A percentile compares a stretch with the other conserved stretches of the same genome.
These are phyloP conservation scores for Phataginus tetradactyla DNA, from an alignment of 2,797 vertebrate genomes.

Conservation along the genomic window DNA sequence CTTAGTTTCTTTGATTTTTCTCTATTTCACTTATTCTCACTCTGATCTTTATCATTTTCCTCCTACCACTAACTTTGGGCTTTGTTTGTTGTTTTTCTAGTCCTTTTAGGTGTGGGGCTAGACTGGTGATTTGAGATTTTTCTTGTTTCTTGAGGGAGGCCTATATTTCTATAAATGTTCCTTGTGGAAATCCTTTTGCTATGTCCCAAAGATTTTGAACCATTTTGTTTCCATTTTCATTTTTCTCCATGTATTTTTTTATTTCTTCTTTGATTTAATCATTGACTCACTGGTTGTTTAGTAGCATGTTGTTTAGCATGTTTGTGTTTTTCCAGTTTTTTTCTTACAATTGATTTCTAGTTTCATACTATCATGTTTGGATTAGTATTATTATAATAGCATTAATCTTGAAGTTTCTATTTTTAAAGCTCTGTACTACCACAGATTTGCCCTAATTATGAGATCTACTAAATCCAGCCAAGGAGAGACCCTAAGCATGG, in stretches of 20 bases:
- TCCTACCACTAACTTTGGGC: not conserved
- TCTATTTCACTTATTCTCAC: not conserved
- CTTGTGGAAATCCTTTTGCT: not conserved
- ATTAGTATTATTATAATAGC: not conserved
- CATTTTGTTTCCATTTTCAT: not conserved
- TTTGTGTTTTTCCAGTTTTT: not conserved
- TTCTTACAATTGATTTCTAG: not conserved
- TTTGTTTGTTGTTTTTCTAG: not conserved
- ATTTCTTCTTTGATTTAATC: not conserved
- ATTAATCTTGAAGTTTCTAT: not conserved
- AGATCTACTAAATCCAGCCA: not conserved
- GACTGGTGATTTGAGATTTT: not conserved
- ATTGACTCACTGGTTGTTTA: not conserved
- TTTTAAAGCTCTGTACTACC: not conserved
- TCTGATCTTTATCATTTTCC: not conserved
- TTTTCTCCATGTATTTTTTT: not conserved
- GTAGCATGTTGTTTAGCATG: not conserved
- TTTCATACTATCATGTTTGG: not conserved
- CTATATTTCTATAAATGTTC: not conserved
- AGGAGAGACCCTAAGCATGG: not conserved
- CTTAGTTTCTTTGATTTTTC: not conserved
- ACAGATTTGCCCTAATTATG: not conserved
- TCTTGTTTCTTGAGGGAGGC: not conserved
- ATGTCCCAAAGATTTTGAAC: not conserved
- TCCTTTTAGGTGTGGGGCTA: not conserved